A percentile compares a stretch with the other conserved stretches of the same genome.
Evolutionary conservation across 2,113 vertebrate species (phyloP).

Genomic region (Hemibates koningsi): DNA sequence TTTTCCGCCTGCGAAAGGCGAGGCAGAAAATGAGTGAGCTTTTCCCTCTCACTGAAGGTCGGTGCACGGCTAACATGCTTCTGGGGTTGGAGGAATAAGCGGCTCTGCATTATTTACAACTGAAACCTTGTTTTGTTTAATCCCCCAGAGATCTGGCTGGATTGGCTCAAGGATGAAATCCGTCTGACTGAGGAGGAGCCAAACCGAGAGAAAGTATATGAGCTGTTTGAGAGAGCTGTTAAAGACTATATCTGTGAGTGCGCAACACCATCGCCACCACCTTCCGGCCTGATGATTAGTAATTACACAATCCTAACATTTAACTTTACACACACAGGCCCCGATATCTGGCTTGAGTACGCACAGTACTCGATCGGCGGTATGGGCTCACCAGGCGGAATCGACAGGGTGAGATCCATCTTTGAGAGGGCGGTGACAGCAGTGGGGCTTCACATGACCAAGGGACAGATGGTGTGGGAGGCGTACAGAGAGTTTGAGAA

Average conservation of each 20-base stretch:
- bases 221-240: slow-evolving; percentile 87
- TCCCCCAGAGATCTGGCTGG: slow-evolving; percentile 89
- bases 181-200: slow-evolving; percentile 77
- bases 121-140: background rate
- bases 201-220: slow-evolving; percentile 84
- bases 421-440: slow-evolving; percentile 89
- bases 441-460: slow-evolving; percentile 89
- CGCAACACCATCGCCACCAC: accelerated
- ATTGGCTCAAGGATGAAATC: slow-evolving; percentile 96
- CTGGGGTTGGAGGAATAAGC: background rate
- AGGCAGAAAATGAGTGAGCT: slow-evolving; percentile 96
- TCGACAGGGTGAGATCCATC: slow-evolving; percentile 82
- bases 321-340: slow-evolving; percentile 69
- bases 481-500: slow-evolving; percentile 95
- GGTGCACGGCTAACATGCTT: background rate
- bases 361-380: slow-evolving; percentile 95
- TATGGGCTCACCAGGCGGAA: slow-evolving; percentile 87
- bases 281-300: background rate
- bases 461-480: slow-evolving; percentile 89
- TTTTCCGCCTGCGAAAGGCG: slow-evolving; percentile 79
- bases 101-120: background rate
- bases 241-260: slow-evolving; percentile 96
- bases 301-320: background rate
- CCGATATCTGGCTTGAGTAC: slow-evolving; percentile 97
- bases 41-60: slow-evolving; percentile 95